A percentile compares a stretch with the other conserved stretches of the same genome.
Evolutionary conservation across 2,113 vertebrate species (phyloP).

Genomic region (Synchiropus splendidus): DNA sequence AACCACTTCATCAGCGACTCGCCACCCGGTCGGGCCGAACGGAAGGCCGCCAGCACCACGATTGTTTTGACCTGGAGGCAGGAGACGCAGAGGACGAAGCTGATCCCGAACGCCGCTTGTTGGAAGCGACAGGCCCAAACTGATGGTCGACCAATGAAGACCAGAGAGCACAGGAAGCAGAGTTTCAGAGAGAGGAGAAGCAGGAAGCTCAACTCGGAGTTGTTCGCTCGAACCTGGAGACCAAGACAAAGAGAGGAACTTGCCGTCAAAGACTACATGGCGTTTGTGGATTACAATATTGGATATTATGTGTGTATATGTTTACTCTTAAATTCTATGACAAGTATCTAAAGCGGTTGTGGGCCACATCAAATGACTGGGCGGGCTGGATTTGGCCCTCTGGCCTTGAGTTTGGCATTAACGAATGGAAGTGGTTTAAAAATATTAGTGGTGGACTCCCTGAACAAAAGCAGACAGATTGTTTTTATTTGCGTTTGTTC

Average conservation of each 20-base stretch:
- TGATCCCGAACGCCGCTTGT: constrained; percentile 66
- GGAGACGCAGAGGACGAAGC: constrained; percentile 63
- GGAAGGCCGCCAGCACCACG: constrained; percentile 61
- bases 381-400: too few species aligned
- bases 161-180: constrained; percentile 65
- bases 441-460: too few species aligned
- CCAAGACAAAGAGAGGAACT: background rate
- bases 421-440: too few species aligned
- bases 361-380: too few species aligned
- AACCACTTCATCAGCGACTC: constrained; percentile 58
- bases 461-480: too few species aligned
- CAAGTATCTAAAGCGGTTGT: too few species aligned
- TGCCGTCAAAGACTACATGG: too few species aligned
- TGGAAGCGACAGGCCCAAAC: constrained; percentile 61
- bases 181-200: constrained; percentile 62
- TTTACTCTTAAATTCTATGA: too few species aligned
- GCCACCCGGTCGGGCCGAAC: constrained; percentile 49
- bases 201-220: constrained; percentile 68
- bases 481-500: too few species aligned
- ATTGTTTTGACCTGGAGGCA: constrained; percentile 66
- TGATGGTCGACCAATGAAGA: constrained; percentile 60
- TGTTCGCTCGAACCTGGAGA: constrained; percentile 59
- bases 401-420: too few species aligned
- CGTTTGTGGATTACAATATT: too few species aligned
- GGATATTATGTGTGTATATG: too few species aligned